Base-by-base conservation (phyloP, 2,797 vertebrate genomes). In the Graptemys geographica region DNA sequence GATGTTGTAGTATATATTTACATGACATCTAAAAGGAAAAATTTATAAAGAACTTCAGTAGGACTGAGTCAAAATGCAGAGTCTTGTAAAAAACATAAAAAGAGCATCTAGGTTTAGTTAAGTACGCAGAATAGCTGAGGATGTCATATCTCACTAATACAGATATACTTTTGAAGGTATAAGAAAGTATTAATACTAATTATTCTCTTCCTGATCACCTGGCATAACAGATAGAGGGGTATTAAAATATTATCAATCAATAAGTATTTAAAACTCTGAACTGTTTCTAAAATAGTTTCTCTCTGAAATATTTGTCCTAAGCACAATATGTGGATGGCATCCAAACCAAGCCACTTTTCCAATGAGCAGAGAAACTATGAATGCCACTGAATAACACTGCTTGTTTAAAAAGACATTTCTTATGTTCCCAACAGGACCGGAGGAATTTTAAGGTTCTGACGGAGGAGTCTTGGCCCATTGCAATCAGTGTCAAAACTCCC, bases 371-470 rank as follows among this genome's bases (percentile, higher is more conserved):
- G 6, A 90, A 94, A 87, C 5, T 88, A 31, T 87, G 93, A 93
- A 88, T 83, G n/a, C 44, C 52, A 82, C 3, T 16, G 74, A 88
- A 78, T 41, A 95, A 90, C 5, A 93, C 31, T 87, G 1, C 84
- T 88, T 76, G 91, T 88, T 95, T 83, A 95, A 94, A 93, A 16
- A 6, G 92, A 57, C 18, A 90, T 25, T 37, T 72, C 21, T 11
- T 41, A 72, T 72, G n/a, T 72, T 41, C 37, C 37, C n/a, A 41
- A 47, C 83, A 83, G 56, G 89, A 91, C 33, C 93, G 83, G 83
- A 95, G 92, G 91, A 96, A 94, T 93, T 92, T 53, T 47, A 53
- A 94, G 44, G 59, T 81, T 95, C 57, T 57, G 79, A 90, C 91
- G 92, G 93, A 25, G 19, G 5, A 72, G 23, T 37, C n/a, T 72